phyloP scores from a whole-genome alignment of 35 echinoderm and acorn worm genomes.

The Holothuria glaberrima region DNA sequence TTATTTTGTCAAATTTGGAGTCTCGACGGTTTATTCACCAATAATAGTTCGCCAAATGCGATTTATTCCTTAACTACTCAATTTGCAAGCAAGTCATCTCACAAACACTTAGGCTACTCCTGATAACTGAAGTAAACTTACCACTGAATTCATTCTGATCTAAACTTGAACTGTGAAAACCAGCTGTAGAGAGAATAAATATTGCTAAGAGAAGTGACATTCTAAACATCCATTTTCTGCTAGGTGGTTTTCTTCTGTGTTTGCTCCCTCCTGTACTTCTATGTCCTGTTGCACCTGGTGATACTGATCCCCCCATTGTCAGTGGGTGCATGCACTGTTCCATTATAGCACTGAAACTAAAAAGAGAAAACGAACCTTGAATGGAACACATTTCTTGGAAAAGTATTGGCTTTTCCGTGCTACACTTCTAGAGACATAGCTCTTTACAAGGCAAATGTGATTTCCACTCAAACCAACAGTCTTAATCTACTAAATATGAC shows the following conservation, averaged over 20 bases:
- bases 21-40: too few relatives aligned
- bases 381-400: too few relatives aligned
- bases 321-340: neutral
- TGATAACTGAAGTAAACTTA: neutral
- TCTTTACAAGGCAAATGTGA: too few relatives aligned
- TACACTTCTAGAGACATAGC: too few relatives aligned
- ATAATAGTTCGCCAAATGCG: too few relatives aligned
- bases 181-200: slow-evolving; percentile 36
- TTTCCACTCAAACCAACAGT: too few relatives aligned
- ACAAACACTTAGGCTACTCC: neutral
- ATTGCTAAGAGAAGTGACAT: slow-evolving; percentile 31
- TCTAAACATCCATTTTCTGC: slow-evolving; percentile 38
- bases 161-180: slow-evolving; percentile 28
- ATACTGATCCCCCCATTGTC: neutral
- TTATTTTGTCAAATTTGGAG: too few relatives aligned
- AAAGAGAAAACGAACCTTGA: neutral
- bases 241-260: slow-evolving; percentile 7
- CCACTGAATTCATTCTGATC: neutral
- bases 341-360: slow-evolving; percentile 29
- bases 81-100: too few relatives aligned
- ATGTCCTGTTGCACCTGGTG: neutral
- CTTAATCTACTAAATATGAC: too few relatives aligned
- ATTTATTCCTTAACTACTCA: too few relatives aligned
- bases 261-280: neutral
- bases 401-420: too few relatives aligned